These are phyloP conservation scores for Melanotaenia nigrans DNA, from an alignment of 2,797 vertebrate species.

Conservation along the genomic window DNA sequence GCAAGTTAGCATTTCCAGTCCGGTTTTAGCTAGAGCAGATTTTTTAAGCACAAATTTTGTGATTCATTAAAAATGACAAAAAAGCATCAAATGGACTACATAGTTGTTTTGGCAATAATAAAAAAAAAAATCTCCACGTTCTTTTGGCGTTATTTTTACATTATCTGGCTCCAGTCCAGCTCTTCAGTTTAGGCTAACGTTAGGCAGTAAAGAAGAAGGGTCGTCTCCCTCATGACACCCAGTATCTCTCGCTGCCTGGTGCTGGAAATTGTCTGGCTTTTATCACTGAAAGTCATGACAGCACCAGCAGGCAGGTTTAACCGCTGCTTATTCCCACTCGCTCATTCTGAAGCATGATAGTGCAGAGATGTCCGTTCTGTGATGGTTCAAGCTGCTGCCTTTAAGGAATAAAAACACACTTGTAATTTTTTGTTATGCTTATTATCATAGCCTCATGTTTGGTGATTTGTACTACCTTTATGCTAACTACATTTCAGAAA, in stretches of 20 bases:
- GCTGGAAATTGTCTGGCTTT: constrained; percentile 55
- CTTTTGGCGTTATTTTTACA: constrained; percentile 19
- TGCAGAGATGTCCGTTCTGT: neutral
- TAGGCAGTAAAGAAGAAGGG: constrained; percentile 18
- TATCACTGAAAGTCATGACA: constrained; percentile 51
- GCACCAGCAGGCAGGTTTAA: constrained; percentile 28
- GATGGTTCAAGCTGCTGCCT: neutral
- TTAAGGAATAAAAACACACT: neutral
- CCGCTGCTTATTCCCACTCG: constrained; percentile 19
- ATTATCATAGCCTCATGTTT: neutral
- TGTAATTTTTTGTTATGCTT: neutral
- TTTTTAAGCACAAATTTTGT: neutral
- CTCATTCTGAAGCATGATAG: constrained; percentile 5
- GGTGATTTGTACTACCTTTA: neutral
- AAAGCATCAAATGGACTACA: constrained; percentile 4
- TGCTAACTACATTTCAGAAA: too few species aligned
- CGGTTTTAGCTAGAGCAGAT: neutral
- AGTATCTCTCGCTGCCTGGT: constrained; percentile 51
- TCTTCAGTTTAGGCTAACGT: constrained; percentile 25
- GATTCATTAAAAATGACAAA: neutral
- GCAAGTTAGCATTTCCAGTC: neutral
- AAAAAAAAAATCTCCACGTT: constrained; percentile 34
- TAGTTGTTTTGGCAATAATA: constrained; percentile 9
- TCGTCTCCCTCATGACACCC: constrained; percentile 46
- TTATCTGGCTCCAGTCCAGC: constrained; percentile 29